These are phyloP conservation scores for Ctenopoma multispine DNA, from an alignment of 2,797 vertebrate genomes.

Conservation along the genomic window DNA sequence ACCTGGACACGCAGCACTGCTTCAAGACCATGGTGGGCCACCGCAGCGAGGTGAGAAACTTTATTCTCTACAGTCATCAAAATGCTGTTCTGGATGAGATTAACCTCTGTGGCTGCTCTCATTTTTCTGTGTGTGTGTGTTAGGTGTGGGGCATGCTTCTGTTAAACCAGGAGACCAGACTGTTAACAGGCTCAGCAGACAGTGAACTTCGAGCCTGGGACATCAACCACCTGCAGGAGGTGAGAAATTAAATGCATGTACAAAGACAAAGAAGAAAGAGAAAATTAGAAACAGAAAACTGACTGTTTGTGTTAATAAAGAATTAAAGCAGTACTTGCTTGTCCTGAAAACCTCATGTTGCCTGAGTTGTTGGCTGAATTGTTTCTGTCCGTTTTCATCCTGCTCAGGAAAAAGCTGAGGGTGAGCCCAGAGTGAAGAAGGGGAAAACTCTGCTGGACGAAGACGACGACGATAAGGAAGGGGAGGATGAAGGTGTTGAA, in stretches of 20 bases:
- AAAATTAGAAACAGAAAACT: neutral
- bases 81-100: too few relatives aligned
- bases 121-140: slow-evolving; percentile 19
- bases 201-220: slow-evolving; percentile 96
- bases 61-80: too few relatives aligned
- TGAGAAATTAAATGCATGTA: slow-evolving; percentile 77
- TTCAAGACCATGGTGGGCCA: slow-evolving; percentile 98
- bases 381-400: neutral
- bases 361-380: neutral
- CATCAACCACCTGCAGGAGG: slow-evolving; percentile 88
- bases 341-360: neutral
- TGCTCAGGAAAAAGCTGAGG: slow-evolving; percentile 84
- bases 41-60: slow-evolving; percentile 89
- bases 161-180: slow-evolving; percentile 87
- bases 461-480: slow-evolving; percentile 64
- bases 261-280: neutral
- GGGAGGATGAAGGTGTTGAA: slow-evolving; percentile 78
- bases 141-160: slow-evolving; percentile 95
- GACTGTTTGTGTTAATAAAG: too few relatives aligned
- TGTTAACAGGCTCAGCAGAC: slow-evolving; percentile 94
- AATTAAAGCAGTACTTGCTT: neutral
- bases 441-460: slow-evolving; percentile 79
- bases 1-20: slow-evolving; percentile 96
- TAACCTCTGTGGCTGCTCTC: too few relatives aligned
- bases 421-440: slow-evolving; percentile 90